Evolutionary conservation across 2,888 invertebrate genomes (phyloP).

Genomic region (Seira musarum): DNA sequence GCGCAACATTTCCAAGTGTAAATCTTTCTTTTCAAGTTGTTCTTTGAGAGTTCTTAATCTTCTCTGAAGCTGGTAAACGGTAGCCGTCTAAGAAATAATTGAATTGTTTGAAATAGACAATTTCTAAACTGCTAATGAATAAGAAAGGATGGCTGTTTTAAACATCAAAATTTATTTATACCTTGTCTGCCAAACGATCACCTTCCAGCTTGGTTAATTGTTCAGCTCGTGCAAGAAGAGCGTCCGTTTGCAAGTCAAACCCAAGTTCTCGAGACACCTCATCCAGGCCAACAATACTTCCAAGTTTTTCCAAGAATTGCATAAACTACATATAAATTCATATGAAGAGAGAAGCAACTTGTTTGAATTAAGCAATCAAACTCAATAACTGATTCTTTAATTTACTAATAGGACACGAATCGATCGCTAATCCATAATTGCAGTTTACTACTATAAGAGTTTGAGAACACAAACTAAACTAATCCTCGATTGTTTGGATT

Average conservation of each 20-base stretch:
- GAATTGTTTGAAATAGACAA: neutral
- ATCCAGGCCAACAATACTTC: constrained; percentile 88
- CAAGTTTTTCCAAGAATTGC: constrained; percentile 87
- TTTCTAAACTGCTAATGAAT: neutral
- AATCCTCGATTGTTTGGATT: too few species aligned
- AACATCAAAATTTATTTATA: constrained; percentile 71
- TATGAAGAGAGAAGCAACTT: neutral
- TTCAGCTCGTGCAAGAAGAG: constrained; percentile 87
- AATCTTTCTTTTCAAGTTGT: constrained; percentile 91
- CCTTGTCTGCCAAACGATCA: constrained; percentile 88
- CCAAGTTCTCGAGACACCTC: constrained; percentile 86
- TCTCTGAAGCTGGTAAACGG: constrained; percentile 92
- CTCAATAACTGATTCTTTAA: too few species aligned
- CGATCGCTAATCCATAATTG: too few species aligned
- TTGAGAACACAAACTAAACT: too few species aligned
- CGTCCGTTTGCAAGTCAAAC: constrained; percentile 87
- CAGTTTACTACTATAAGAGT: too few species aligned
- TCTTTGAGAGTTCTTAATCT: constrained; percentile 89
- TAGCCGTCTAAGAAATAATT: constrained; percentile 79
- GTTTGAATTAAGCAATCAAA: too few species aligned
- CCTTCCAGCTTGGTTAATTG: constrained; percentile 86
- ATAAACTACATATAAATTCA: constrained; percentile 76
- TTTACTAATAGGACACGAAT: too few species aligned
- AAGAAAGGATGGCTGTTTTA: too few species aligned
- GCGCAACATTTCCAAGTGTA: constrained; percentile 90